phyloP scores from a whole-genome alignment of 1,140 invertebrate genomes.

The Periplaneta americana region DNA sequence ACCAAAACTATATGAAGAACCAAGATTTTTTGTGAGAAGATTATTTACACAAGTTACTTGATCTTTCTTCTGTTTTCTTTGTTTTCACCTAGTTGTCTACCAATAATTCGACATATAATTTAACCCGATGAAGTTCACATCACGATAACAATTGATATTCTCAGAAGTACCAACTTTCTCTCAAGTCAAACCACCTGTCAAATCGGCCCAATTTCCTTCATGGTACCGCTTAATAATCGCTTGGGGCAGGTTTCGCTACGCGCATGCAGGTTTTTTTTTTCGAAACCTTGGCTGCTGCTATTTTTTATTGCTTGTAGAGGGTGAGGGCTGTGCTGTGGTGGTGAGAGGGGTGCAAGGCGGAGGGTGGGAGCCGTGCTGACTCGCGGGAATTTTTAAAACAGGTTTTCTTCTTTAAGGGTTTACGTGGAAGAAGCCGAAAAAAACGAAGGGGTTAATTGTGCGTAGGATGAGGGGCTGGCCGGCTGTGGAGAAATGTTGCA shows the following conservation, averaged over 20 bases:
- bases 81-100: neutral
- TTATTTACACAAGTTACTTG: too few species aligned
- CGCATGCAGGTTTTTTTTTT: neutral
- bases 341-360: neutral
- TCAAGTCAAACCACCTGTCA: neutral
- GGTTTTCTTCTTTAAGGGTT: neutral
- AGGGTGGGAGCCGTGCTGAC: neutral
- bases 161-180: neutral
- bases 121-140: neutral
- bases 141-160: neutral
- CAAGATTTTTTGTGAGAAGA: too few species aligned
- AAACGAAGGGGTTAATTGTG: neutral
- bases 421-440: neutral
- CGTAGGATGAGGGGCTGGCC: neutral
- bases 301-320: neutral
- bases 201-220: neutral
- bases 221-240: too few species aligned
- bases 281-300: neutral
- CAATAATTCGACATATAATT: too few species aligned
- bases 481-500: neutral
- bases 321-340: too few species aligned
- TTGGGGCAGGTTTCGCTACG: neutral
- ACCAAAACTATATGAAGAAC: too few species aligned
- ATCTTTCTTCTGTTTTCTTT: neutral
- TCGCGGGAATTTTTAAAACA: neutral